A percentile compares a stretch with the other conserved stretches of the same genome.
Conservation (phyloP, 2,797 vertebrate species). For the Notamacropus eugenii region DNA sequence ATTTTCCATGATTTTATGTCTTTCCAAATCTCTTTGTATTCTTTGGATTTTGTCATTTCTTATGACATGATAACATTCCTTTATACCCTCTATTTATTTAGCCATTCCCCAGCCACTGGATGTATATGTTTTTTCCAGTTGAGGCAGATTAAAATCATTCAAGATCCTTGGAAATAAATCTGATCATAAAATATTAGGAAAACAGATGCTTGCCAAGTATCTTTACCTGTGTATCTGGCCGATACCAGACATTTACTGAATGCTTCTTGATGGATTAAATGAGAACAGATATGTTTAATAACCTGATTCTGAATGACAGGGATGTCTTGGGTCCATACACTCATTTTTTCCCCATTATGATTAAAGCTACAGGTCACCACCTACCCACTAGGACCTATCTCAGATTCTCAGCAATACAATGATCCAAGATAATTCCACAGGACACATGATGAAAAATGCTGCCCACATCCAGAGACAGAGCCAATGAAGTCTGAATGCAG, state of each 20-base stretch:
- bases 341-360: neutral
- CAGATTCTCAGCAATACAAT: neutral
- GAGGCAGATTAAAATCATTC: too few relatives aligned
- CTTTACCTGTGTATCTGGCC: too few relatives aligned
- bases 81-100: neutral
- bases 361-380: neutral
- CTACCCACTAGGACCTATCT: neutral
- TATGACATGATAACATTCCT: too few relatives aligned
- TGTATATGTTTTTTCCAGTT: too few relatives aligned
- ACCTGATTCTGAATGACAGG: neutral
- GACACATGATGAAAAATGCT: neutral
- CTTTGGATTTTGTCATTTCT: neutral
- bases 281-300: neutral
- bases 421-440: neutral
- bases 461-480: neutral
- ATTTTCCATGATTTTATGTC: neutral
- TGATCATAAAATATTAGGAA: neutral
- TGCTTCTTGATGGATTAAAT: neutral
- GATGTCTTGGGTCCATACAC: too few relatives aligned
- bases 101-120: neutral
- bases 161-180: neutral
- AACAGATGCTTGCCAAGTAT: neutral
- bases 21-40: neutral
- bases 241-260: neutral
- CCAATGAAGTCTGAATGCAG: neutral